Base-by-base conservation (phyloP, 2,113 vertebrate genomes). In the Actenoides lindsayi region DNA sequence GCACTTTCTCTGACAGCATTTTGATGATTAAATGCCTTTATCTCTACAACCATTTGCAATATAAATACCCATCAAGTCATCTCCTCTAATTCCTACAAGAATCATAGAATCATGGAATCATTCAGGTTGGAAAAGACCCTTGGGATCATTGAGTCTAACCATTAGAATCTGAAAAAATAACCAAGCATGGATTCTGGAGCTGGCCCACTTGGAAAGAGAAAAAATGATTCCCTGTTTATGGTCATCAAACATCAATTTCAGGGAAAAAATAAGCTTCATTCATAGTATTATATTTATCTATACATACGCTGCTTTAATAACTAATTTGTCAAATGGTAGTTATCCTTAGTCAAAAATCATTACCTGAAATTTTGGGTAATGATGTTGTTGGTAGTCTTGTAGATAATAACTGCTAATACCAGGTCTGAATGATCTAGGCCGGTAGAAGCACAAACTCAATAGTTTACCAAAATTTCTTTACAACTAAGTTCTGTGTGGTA, bases 321-420 rank as follows among this genome's bases (percentile, higher is more conserved):
- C 70, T 71, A 0, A 19, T 82, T 89, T 91, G 2, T 79, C 20
- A 71, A 42, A 44, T 48, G 4, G 11, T 64, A 53, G 16, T 79
- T 83, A 44, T 50, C 20, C 8, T 39, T 83, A 83, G 46, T 76
- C 44, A 83, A 63, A 89, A 67, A 44, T 54, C 5, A 10, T 63
- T 68, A 27, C 5, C 17, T 76, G 31, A 44, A 33, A 67, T 62
- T 86, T 51, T 56, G 4, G 20, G 10, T 80, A 59, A 27, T 19
- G 2, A 6, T 71, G 24, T 6, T 20, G 3, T 23, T 70, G 17
- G 5, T 10, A 67, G 9, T 27, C 2, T 0, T 42, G 30, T 37
- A 42, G 46, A 10, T 31, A 75, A 30, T 75, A 18, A 51, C 12
- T 62, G 6, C 6, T 62, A 37, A 28, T 57, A 67, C 6, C 14